Conservation (phyloP, 2,797 vertebrate species). For the Dendrocincla tyrannina region DNA sequence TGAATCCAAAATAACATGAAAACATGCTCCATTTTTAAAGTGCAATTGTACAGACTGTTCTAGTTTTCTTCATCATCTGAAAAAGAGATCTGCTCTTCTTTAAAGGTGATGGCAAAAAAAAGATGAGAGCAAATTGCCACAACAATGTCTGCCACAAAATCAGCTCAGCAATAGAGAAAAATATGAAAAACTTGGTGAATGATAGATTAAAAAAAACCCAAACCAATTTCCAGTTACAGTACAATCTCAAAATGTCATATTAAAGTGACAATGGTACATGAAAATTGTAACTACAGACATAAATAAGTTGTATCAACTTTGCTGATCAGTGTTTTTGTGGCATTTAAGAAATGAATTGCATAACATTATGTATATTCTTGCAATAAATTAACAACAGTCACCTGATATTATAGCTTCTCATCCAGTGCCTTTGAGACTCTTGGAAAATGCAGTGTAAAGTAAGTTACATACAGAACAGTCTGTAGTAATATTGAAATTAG, state of each 20-base stretch:
- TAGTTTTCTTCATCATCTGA: neutral
- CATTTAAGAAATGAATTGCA: neutral
- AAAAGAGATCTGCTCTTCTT: neutral
- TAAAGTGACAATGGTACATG: neutral
- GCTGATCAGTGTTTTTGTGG: neutral
- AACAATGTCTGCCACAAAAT: neutral
- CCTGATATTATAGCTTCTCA: neutral
- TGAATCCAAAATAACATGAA: neutral
- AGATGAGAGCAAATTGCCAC: neutral
- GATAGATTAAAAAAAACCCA: accelerated
- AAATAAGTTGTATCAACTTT: neutral
- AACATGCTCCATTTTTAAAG: neutral
- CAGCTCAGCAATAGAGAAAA: neutral
- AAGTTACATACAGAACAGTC: neutral
- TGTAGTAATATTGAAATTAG: neutral
- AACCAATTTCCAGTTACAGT: neutral
- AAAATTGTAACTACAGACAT: neutral
- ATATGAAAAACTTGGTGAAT: neutral
- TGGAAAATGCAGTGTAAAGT: neutral
- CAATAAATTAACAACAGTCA: neutral
- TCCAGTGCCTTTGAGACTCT: neutral
- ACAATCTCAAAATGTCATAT: neutral
- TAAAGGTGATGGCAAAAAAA: neutral
- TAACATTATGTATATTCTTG: neutral
- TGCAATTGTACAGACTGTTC: neutral